phyloP scores from a whole-genome alignment of 2,797 vertebrate genomes.

The Xiphorhynchus erythropygius region DNA sequence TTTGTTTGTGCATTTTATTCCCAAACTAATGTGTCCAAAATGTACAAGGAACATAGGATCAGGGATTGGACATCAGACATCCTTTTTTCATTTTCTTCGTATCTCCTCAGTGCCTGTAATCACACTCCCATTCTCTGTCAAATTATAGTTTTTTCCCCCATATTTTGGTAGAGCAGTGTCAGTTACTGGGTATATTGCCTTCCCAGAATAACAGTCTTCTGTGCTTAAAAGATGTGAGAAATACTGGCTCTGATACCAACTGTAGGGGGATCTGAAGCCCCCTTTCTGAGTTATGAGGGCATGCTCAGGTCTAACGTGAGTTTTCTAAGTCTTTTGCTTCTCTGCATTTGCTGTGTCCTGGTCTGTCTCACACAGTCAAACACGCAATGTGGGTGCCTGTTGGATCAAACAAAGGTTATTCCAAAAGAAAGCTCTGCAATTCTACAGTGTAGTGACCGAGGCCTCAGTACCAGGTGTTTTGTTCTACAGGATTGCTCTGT shows the following conservation, averaged over 20 bases:
- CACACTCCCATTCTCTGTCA: background rate
- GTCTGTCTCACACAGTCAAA: background rate
- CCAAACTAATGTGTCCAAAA: background rate
- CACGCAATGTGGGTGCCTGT: accelerated
- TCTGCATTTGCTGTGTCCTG: background rate
- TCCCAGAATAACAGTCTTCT: background rate
- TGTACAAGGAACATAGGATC: background rate
- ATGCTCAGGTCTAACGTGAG: background rate
- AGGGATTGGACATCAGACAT: background rate
- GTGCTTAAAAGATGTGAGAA: background rate
- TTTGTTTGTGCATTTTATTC: background rate
- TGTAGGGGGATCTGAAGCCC: background rate
- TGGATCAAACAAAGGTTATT: background rate
- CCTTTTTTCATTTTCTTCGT: background rate
- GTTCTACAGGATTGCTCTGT: background rate
- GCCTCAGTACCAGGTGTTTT: background rate
- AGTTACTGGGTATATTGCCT: background rate
- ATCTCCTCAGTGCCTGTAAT: background rate
- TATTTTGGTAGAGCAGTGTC: background rate
- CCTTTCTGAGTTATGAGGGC: background rate
- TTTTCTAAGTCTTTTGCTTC: background rate
- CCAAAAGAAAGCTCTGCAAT: background rate
- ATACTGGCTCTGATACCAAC: accelerated
- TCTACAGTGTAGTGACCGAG: background rate
- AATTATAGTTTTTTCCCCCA: background rate